A percentile compares a stretch with the other conserved stretches of the same genome.
phyloP scores from a whole-genome alignment of 2,888 invertebrate genomes.

The Drosophila yooni region DNA sequence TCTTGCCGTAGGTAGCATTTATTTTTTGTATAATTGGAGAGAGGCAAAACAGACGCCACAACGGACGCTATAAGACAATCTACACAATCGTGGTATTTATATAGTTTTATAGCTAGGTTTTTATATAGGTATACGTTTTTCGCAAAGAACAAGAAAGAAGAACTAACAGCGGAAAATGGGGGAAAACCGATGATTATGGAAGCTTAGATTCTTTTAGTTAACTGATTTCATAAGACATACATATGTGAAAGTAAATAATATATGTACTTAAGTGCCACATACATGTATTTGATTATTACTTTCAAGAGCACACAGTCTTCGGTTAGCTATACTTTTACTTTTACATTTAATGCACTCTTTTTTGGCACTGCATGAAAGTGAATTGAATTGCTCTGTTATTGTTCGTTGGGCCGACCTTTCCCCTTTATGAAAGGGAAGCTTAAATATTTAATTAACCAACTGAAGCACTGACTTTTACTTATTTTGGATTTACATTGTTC shows the following conservation, averaged over 20 bases:
- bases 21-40: background rate
- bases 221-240: background rate
- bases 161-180: background rate
- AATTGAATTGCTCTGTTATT: slow-evolving; percentile 39
- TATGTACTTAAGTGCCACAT: background rate
- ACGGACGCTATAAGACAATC: background rate
- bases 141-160: background rate
- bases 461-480: slow-evolving; percentile 30
- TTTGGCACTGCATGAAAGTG: slow-evolving; percentile 31
- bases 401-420: slow-evolving; percentile 15
- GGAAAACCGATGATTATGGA: background rate
- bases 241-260: background rate
- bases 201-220: background rate
- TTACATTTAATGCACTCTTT: slow-evolving; percentile 44
- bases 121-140: background rate
- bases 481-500: slow-evolving; percentile 47
- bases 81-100: background rate
- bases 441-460: slow-evolving; percentile 28
- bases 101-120: background rate
- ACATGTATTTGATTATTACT: background rate
- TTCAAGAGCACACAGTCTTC: slow-evolving; percentile 11
- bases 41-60: background rate
- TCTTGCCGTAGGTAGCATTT: no score
- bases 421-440: background rate
- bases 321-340: slow-evolving; percentile 26